Conservation (phyloP, 2,888 invertebrate species). For the Psococerastis gibbosa region DNA sequence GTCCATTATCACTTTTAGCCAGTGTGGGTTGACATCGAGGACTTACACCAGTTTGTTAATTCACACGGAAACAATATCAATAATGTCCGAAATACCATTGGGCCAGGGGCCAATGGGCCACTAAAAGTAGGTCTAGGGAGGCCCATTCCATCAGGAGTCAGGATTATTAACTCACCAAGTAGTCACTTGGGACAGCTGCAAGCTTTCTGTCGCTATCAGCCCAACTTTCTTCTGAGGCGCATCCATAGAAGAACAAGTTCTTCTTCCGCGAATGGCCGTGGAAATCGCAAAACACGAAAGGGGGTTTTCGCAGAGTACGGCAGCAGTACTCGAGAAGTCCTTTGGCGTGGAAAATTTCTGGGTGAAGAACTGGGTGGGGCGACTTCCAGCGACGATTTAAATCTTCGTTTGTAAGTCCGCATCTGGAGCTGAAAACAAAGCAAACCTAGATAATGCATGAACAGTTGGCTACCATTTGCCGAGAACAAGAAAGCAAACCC, state of each 20-base stretch:
- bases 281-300: conserved; percentile 51
- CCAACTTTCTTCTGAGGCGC: conserved; percentile 50
- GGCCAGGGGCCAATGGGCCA: no score
- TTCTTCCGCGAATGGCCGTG: conserved; percentile 71
- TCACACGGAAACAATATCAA: no score
- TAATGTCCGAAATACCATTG: no score
- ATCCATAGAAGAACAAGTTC: conserved; percentile 73
- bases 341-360: conserved; percentile 69
- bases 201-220: conserved; percentile 36
- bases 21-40: no score
- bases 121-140: no score
- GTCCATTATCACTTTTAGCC: no score
- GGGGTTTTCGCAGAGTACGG: conserved; percentile 36
- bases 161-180: no score
- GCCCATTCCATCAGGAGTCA: no score
- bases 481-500: conserved; percentile 11
- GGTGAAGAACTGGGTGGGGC: conserved; percentile 54
- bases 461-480: no score
- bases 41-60: no score
- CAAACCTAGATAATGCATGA: conserved; percentile 12
- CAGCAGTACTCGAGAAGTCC: conserved; percentile 42
- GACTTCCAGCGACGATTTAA: conserved; percentile 69
- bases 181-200: conserved; percentile 37
- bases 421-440: conserved; percentile 49
- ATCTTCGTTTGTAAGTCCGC: conserved; percentile 68